phyloP scores from a whole-genome alignment of 2,888 invertebrate genomes.

The Cheilosia impressa region DNA sequence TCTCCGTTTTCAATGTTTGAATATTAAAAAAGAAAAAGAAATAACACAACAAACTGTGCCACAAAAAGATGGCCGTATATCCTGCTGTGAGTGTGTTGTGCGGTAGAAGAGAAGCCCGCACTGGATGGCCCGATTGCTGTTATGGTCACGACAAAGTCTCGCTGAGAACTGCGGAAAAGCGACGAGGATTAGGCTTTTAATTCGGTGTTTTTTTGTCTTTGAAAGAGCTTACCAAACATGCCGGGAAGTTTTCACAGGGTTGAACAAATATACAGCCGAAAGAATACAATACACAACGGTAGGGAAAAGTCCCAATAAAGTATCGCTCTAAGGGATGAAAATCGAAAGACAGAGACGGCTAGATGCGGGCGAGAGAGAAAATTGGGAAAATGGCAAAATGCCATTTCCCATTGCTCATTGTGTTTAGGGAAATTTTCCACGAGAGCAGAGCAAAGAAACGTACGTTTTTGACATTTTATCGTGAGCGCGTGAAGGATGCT shows the following conservation, averaged over 20 bases:
- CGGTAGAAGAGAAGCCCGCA: conserved; percentile 63
- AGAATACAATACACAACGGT: conserved; percentile 48
- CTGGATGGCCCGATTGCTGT: conserved; percentile 74
- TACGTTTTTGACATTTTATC: conserved; percentile 63
- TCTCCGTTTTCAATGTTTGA: neutral
- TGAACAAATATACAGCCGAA: conserved; percentile 13
- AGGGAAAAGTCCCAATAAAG: conserved; percentile 46
- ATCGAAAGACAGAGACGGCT: conserved; percentile 39
- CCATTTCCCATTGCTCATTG: conserved; percentile 19
- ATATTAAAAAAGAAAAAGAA: conserved; percentile 7
- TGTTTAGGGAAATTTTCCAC: conserved; percentile 67
- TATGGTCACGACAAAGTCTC: conserved; percentile 74
- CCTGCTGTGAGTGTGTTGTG: conserved; percentile 49
- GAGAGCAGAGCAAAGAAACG: conserved; percentile 14
- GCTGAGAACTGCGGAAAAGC: conserved; percentile 73
- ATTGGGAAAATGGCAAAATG: neutral
- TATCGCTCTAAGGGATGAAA: conserved; percentile 52
- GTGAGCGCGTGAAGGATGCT: neutral
- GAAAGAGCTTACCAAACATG: conserved; percentile 65
- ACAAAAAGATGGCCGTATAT: conserved; percentile 73
- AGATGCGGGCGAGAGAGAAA: conserved; percentile 15
- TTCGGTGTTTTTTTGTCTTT: conserved; percentile 21
- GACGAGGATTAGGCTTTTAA: conserved; percentile 69
- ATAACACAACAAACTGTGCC: conserved; percentile 55
- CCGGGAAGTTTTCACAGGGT: conserved; percentile 69